Conservation (phyloP, 1,140 invertebrate species). For the Hestina assimilis region DNA sequence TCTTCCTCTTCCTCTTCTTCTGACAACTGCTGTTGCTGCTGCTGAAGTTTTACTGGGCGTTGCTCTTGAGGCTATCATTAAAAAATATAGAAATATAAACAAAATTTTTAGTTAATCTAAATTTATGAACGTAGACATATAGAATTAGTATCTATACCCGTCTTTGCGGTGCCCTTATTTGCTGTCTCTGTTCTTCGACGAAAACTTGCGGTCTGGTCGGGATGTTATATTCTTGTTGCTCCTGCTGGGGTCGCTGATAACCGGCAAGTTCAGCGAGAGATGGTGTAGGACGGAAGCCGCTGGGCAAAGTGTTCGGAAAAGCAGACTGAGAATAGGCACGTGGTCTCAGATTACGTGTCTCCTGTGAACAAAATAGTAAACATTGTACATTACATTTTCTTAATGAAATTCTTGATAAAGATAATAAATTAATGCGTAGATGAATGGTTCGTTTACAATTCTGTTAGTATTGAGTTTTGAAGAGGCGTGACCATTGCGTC, state of each 20-base stretch:
- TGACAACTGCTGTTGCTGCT: slow-evolving; percentile 47
- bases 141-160: slow-evolving; percentile 41
- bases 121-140: not conserved
- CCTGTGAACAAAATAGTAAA: slow-evolving; percentile 32
- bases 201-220: slow-evolving; percentile 46
- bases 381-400: not conserved
- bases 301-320: slow-evolving; percentile 57
- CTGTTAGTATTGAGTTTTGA: not conserved
- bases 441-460: not conserved
- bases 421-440: not conserved
- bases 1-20: slow-evolving; percentile 82
- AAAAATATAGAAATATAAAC: not conserved
- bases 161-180: slow-evolving; percentile 46
- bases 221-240: slow-evolving; percentile 45
- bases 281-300: slow-evolving; percentile 64
- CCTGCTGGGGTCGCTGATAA: slow-evolving; percentile 49
- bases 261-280: slow-evolving; percentile 66
- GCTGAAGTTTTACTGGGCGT: slow-evolving; percentile 52
- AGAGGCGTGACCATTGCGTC: not conserved
- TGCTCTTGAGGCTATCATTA: slow-evolving; percentile 51
- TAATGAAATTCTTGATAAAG: not conserved
- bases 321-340: slow-evolving; percentile 59
- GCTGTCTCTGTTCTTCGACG: slow-evolving; percentile 45
- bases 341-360: slow-evolving; percentile 62
- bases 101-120: not conserved